These are phyloP conservation scores for Casuarius casuarius DNA, from an alignment of 2,113 vertebrate species.

Conservation along the genomic window DNA sequence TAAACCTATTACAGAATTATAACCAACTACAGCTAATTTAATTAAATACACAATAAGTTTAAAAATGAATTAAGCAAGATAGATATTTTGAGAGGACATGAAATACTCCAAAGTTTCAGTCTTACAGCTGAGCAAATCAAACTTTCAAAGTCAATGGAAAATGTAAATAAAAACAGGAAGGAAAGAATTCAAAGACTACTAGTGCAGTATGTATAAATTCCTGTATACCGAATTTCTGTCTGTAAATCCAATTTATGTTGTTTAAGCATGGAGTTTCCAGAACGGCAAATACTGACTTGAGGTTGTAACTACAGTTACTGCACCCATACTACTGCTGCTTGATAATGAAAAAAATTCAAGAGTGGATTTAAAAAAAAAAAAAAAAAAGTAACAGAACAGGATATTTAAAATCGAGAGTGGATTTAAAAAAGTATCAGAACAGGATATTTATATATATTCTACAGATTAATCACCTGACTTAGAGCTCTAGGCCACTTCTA, in stretches of 20 bases:
- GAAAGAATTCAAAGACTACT: background rate
- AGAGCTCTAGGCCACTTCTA: background rate
- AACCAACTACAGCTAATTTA: conserved; percentile 57
- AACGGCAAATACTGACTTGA: conserved; percentile 30
- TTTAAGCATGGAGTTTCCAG: conserved; percentile 50
- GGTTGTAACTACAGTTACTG: conserved; percentile 30
- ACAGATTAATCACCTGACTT: conserved; percentile 20
- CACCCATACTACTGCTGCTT: background rate
- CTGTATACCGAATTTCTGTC: background rate
- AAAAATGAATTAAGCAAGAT: conserved; percentile 54
- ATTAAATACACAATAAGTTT: conserved; percentile 28
- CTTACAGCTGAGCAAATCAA: background rate
- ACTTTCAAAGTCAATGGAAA: background rate
- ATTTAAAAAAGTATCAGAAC: background rate
- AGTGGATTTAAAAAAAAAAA: background rate
- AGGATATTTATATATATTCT: background rate
- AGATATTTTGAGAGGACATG: conserved; percentile 8
- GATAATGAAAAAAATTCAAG: background rate
- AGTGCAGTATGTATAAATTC: background rate
- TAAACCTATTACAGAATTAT: conserved; percentile 55
- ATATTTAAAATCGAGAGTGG: background rate
- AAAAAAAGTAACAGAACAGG: background rate
- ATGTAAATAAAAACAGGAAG: background rate
- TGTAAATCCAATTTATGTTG: conserved; percentile 31
- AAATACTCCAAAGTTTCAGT: background rate